Evolutionary conservation across 2,113 vertebrate genomes (phyloP).

Genomic region (Crotalus tigris): DNA sequence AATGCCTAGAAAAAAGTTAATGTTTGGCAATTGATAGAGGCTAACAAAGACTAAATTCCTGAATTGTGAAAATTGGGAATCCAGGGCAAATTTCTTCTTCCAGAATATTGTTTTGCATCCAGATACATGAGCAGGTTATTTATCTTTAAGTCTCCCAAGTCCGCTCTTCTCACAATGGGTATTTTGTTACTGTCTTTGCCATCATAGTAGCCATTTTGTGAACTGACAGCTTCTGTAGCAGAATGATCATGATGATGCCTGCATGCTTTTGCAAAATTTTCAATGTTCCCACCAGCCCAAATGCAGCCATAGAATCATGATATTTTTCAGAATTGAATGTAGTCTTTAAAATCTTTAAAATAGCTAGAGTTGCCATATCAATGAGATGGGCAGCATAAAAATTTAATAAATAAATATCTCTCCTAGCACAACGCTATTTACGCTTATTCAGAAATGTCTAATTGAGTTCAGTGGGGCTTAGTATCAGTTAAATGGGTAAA

Average conservation of each 20-base stretch:
- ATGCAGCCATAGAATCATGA: not conserved
- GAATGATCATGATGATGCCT: not conserved
- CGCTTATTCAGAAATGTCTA: not conserved
- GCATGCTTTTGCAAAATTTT: not conserved
- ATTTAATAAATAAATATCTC: not conserved
- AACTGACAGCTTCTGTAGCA: not conserved
- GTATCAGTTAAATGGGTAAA: not conserved
- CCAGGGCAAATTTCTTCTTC: not conserved
- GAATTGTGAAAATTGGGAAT: not conserved
- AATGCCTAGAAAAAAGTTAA: not conserved
- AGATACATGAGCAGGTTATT: not conserved
- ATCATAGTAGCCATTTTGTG: not conserved
- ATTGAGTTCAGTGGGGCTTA: not conserved
- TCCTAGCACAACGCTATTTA: not conserved
- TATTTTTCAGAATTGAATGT: not conserved
- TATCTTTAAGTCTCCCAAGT: not conserved
- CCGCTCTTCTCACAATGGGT: not conserved
- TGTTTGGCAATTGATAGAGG: not conserved
- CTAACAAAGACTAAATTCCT: not conserved
- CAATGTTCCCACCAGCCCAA: not conserved
- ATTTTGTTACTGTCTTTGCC: not conserved
- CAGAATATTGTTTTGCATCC: not conserved
- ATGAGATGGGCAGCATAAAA: not conserved
- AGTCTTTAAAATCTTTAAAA: not conserved
- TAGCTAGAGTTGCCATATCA: not conserved